Evolutionary conservation across 2,113 vertebrate genomes (phyloP).

Genomic region (Pterocles gutturalis): DNA sequence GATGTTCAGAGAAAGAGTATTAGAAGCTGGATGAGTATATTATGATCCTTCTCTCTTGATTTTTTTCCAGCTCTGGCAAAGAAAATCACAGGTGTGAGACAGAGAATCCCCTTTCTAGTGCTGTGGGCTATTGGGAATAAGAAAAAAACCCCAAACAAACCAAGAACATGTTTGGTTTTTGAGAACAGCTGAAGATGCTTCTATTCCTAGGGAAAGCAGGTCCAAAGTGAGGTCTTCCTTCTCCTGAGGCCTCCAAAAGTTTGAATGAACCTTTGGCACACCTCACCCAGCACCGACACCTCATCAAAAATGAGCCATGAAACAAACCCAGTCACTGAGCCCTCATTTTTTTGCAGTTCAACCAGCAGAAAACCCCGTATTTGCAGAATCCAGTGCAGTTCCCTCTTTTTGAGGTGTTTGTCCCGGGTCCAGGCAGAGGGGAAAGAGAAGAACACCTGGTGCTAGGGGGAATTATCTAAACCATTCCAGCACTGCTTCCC

Average conservation of each 20-base stretch:
- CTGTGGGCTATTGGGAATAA: background rate
- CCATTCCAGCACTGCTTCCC: no score
- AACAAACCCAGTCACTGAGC: background rate
- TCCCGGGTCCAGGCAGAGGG: background rate
- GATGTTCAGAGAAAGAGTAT: background rate
- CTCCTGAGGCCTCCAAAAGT: background rate
- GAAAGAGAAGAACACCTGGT: background rate
- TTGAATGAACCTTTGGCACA: background rate
- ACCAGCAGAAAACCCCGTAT: background rate
- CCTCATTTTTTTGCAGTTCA: background rate
- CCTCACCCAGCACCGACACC: background rate
- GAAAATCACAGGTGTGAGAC: background rate
- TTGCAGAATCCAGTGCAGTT: background rate
- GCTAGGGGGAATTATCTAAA: background rate
- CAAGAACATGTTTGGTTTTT: fast-evolving
- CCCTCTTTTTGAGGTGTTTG: background rate
- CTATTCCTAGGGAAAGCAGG: background rate
- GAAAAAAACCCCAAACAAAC: background rate
- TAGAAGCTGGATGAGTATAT: background rate
- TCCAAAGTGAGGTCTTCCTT: background rate
- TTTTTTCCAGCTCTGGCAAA: background rate
- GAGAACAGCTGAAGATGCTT: background rate
- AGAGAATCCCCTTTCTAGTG: background rate
- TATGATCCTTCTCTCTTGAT: background rate
- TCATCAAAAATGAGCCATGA: background rate